Conservation (phyloP, 2,797 vertebrate genomes). For the Pipistrellus pygmaeus region DNA sequence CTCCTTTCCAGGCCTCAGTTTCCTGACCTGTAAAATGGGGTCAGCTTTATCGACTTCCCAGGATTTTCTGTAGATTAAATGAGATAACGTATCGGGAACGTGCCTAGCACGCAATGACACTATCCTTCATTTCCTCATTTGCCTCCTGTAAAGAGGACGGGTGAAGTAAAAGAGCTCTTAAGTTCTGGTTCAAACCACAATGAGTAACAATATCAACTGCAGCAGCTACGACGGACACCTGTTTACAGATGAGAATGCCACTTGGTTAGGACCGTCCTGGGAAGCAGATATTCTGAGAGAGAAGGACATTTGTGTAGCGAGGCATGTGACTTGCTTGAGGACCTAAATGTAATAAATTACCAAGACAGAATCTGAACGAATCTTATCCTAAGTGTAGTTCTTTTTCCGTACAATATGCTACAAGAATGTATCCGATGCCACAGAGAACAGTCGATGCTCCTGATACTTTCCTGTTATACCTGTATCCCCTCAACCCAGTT, state of each 20-base stretch:
- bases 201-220: background rate
- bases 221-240: background rate
- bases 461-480: background rate
- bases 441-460: background rate
- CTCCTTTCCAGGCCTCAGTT: background rate
- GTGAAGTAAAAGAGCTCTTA: background rate
- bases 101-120: background rate
- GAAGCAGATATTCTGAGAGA: background rate
- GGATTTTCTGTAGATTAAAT: conserved; percentile 13
- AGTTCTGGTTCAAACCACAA: conserved; percentile 12
- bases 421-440: background rate
- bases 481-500: background rate
- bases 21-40: background rate
- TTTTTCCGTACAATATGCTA: background rate
- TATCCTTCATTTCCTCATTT: background rate
- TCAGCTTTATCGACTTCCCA: background rate
- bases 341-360: conserved; percentile 5
- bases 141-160: background rate
- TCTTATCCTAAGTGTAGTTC: background rate
- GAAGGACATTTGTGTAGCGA: conserved; percentile 1
- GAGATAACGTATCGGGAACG: background rate
- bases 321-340: background rate
- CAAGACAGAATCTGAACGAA: background rate
- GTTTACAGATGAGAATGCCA: background rate
- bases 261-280: background rate